These are phyloP conservation scores for Pheosia tremula DNA, from an alignment of 2,888 invertebrate genomes.

Conservation along the genomic window DNA sequence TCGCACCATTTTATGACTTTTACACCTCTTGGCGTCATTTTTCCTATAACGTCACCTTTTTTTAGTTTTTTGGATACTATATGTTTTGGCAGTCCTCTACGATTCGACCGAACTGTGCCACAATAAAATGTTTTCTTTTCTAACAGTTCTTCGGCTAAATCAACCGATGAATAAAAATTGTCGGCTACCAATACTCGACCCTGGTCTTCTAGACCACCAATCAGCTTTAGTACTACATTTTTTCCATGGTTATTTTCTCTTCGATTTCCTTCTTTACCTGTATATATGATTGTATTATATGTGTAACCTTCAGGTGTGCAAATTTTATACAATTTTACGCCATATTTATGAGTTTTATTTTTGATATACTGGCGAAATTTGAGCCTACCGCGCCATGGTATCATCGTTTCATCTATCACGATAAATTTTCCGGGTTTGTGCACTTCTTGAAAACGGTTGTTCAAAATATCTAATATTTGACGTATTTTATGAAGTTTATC, in stretches of 20 bases:
- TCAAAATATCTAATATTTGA: not conserved
- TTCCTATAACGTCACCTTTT: conserved; percentile 19
- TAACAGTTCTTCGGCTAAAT: conserved; percentile 21
- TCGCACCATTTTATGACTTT: conserved; percentile 28
- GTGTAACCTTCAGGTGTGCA: conserved; percentile 26
- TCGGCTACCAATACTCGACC: conserved; percentile 22
- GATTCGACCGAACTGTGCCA: conserved; percentile 21
- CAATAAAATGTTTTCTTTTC: conserved; percentile 22
- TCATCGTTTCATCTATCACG: not conserved
- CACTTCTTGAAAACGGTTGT: not conserved
- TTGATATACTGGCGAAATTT: conserved; percentile 6
- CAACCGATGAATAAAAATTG: conserved; percentile 27
- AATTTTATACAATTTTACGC: too few relatives aligned
- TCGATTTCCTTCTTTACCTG: conserved; percentile 22
- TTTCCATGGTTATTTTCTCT: conserved; percentile 20
- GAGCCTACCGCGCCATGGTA: conserved; percentile 6
- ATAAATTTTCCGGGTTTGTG: conserved; percentile 1
- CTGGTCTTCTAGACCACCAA: conserved; percentile 20
- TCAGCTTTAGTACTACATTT: conserved; percentile 19
- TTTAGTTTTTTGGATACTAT: conserved; percentile 22
- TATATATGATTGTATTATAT: conserved; percentile 19
- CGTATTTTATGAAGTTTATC: not conserved
- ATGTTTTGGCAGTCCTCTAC: conserved; percentile 20
- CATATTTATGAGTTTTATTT: conserved; percentile 8
- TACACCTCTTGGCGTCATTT: conserved; percentile 22